phyloP scores from a whole-genome alignment of 2,797 vertebrate species.

The Centroberyx gerrardi region DNA sequence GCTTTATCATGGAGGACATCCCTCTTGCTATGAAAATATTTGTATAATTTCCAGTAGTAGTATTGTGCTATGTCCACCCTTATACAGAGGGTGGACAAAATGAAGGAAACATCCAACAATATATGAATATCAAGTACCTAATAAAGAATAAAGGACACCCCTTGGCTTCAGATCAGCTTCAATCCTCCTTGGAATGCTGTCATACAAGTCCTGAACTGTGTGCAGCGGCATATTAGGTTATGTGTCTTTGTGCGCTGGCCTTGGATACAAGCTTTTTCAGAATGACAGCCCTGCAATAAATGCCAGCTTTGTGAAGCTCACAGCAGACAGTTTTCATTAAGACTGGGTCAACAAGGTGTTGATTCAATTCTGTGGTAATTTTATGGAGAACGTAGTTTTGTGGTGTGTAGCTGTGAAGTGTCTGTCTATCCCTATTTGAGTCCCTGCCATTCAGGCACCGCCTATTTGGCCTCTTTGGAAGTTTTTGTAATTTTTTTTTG shows the following conservation, averaged over 20 bases:
- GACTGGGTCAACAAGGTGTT: background rate
- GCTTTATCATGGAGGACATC: no score
- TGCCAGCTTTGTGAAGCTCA: background rate
- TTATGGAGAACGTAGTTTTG: background rate
- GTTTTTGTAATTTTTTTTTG: no score
- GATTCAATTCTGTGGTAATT: constrained; percentile 14
- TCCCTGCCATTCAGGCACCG: no score
- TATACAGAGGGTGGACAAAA: constrained; percentile 10
- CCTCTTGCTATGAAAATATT: no score
- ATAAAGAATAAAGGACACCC: background rate
- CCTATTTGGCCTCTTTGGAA: background rate
- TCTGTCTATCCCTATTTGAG: background rate
- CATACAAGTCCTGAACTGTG: constrained; percentile 18
- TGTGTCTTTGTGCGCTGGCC: background rate
- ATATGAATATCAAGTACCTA: background rate
- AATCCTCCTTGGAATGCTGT: constrained; percentile 21
- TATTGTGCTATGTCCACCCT: constrained; percentile 3
- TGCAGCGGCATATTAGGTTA: constrained; percentile 20
- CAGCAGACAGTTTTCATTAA: no score
- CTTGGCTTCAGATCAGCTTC: constrained; percentile 22
- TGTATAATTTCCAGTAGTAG: no score
- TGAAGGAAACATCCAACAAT: background rate
- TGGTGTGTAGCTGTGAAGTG: background rate
- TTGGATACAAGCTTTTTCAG: background rate
- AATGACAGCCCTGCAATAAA: constrained; percentile 5